Evolutionary conservation across 1,140 invertebrate genomes (phyloP), one percentile per base, ranked within the genome.

Genomic region (Mesaphorura yosii): DNA sequence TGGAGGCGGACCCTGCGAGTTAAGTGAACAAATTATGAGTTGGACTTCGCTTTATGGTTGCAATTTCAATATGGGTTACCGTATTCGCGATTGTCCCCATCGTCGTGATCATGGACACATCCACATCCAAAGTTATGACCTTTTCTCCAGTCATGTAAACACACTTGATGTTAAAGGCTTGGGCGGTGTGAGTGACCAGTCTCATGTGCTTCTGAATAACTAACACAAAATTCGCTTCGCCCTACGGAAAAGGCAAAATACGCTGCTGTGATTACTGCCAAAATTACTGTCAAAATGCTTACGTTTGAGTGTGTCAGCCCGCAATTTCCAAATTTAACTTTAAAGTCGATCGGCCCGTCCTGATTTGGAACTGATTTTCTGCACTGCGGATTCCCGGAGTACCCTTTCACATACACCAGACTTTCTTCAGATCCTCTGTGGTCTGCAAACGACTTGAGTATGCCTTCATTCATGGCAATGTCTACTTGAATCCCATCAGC

Each of bases 171-270:
- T 92, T 87, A 70, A 93, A 94, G 1, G 90, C 89, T 71, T 91
- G 87, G 1, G 89, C 88, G 63, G 89, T 88, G 66, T 86, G 89
- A 3, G 90, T 94, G 15, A 93, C 83, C 3, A 94, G 70, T 76
- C 89, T 91, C 0, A 88, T 88, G 79, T 94, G 89, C 72, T 90
- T 92, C 65, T 93, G 89, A 65, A 94, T 88, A 10, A 94, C 88
- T 19, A 94, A 72, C 1, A 93, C 84, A 65, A 93, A 93, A 62
- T 85, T 87, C 12, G 90, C 89, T 66, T 90, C 78, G 40, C 89
- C 88, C 83, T 87, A 65, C 53, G 72, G 67, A 56, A 59, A 51
- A 45, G 39, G 51, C 51, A 44, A 29, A 44, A 5, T 34, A 26
- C n/a, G n/a, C n/a, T n/a, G n/a, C n/a, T n/a, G n/a, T n/a, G n/a